phyloP scores from a whole-genome alignment of 35 echinoderm and acorn worm genomes.

The Apostichopus californicus region DNA sequence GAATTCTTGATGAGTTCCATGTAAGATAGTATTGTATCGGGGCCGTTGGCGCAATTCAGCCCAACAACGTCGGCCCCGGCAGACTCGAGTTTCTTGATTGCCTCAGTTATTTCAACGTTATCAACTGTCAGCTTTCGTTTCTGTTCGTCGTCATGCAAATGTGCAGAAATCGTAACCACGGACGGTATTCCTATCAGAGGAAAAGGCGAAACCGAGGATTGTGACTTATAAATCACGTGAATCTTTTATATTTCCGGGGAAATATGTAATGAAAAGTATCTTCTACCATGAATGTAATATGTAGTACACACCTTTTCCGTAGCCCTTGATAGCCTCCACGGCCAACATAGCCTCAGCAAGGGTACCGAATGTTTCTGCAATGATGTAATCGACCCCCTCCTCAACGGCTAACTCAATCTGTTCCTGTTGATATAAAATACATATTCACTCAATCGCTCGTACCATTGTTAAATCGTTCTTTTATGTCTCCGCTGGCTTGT shows the following conservation, averaged over 20 bases:
- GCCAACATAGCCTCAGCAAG: slow-evolving; percentile 74
- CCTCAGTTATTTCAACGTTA: slow-evolving; percentile 52
- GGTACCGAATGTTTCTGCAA: slow-evolving; percentile 69
- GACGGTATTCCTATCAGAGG: slow-evolving; percentile 6
- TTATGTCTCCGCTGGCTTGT: no score
- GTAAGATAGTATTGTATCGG: slow-evolving; percentile 52
- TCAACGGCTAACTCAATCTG: slow-evolving; percentile 71
- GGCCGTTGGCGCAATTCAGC: slow-evolving; percentile 70
- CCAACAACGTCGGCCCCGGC: slow-evolving; percentile 78
- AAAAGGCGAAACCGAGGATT: no score
- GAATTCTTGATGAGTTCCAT: slow-evolving; percentile 54
- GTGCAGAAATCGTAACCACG: slow-evolving; percentile 12
- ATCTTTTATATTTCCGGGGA: no score
- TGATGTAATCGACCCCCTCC: slow-evolving; percentile 76
- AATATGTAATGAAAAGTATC: no score
- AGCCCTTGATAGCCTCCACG: slow-evolving; percentile 71
- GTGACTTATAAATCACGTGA: no score
- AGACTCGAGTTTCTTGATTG: slow-evolving; percentile 61
- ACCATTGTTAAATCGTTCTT: no score
- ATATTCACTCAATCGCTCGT: no score
- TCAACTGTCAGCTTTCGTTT: slow-evolving; percentile 19
- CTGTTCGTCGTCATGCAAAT: background rate
- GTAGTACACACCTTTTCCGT: slow-evolving; percentile 67
- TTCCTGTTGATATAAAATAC: slow-evolving; percentile 38
- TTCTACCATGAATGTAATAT: no score